Evolutionary conservation across 1,140 invertebrate species (phyloP), one percentile per base, ranked within the genome.

Genomic region (Aphaenogaster ashmeadi): DNA sequence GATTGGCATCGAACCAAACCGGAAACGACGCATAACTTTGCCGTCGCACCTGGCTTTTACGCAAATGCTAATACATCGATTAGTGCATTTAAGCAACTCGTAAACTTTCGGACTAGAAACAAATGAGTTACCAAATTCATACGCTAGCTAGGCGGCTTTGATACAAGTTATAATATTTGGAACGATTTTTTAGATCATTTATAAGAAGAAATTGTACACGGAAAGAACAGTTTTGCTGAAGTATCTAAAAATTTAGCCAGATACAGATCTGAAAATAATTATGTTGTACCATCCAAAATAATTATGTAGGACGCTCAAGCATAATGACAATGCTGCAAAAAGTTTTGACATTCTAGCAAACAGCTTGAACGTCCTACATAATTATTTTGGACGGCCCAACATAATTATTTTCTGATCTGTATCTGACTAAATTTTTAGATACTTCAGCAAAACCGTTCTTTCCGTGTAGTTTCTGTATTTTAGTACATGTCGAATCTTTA

Each of bases 1-100:
- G 66, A n/a, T 56, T 58, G 66, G 67, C 66, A n/a, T 13, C 21
- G 41, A 38, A 69, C 36, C 47, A 81, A 64, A 47, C 15, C 52
- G 8, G 66, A 83, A 83, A 83, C 52, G 18, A 67, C 13, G 33
- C 44, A n/a, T 50, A 47, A 80, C n/a, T 67, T 21, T 21, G n/a
- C 11, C 2, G 62, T 38, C n/a, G n/a, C 36, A 41, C 18, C 41
- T 78, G 58, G 60, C 18, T 50, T 47, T 81, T 36, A 33, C 47
- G 18, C 75, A 78, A 79, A 66, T 27, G 64, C 33, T 36, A 64
- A 77, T 50, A 18, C 18, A 33, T 56, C 21, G 18, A 27, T 27
- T 67, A 71, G 6, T 15, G 52, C n/a, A 38, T 69, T 27, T 41
- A 18, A 54, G n/a, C 3, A 36, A 72, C 66, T 71, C 50, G 79